These are phyloP conservation scores for Parascotia fuliginaria DNA, from an alignment of 2,888 invertebrate genomes.

Conservation along the genomic window DNA sequence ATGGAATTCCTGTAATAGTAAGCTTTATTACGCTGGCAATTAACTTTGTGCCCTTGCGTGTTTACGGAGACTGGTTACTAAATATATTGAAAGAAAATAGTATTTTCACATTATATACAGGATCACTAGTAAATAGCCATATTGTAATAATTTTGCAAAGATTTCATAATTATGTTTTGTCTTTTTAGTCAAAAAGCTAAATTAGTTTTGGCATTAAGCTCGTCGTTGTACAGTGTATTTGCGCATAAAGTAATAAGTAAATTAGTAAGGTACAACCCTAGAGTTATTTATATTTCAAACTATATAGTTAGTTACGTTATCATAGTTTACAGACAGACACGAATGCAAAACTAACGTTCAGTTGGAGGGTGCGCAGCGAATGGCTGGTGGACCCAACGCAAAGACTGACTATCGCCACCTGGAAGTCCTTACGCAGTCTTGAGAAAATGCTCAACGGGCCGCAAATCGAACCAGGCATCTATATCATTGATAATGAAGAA, in stretches of 20 bases:
- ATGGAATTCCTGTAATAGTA: background rate
- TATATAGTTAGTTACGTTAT: background rate
- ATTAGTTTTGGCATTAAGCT: too few relatives aligned
- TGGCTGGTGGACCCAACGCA: constrained; percentile 57
- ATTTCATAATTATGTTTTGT: too few relatives aligned
- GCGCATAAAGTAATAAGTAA: too few relatives aligned
- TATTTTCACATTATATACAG: too few relatives aligned
- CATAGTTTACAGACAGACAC: constrained; percentile 50
- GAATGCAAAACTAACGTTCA: constrained; percentile 29
- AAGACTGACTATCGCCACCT: constrained; percentile 57
- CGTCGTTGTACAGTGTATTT: too few relatives aligned
- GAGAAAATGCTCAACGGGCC: constrained; percentile 57
- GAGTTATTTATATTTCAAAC: too few relatives aligned
- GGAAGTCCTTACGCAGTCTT: constrained; percentile 57
- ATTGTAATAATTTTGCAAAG: too few relatives aligned
- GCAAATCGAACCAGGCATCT: constrained; percentile 58
- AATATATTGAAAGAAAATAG: too few relatives aligned
- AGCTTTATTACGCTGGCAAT: background rate
- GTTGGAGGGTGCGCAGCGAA: constrained; percentile 53
- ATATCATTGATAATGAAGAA: constrained; percentile 59
- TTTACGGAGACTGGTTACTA: too few relatives aligned
- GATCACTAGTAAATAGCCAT: too few relatives aligned
- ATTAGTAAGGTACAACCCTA: too few relatives aligned
- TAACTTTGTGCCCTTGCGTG: background rate
- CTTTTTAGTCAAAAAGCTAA: too few relatives aligned